Conservation (phyloP, 2,888 invertebrate genomes). For the Invenusta paracnida region DNA sequence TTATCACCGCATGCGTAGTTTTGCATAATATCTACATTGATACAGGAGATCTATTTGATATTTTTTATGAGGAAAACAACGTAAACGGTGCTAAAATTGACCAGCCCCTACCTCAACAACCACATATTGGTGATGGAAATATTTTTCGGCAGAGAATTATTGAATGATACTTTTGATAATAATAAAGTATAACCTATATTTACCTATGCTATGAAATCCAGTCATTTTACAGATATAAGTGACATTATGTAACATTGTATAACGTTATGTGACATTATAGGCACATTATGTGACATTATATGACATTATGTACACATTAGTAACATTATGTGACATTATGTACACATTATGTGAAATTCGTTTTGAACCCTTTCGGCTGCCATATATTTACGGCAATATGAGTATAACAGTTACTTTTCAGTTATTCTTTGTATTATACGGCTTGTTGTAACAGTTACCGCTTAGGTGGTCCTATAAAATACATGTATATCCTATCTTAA, state of each 20-base stretch:
- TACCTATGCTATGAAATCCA: no score
- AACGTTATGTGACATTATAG: no score
- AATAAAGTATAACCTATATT: not conserved
- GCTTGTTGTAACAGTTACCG: not conserved
- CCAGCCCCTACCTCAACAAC: not conserved
- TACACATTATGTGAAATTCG: no score
- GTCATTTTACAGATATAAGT: no score
- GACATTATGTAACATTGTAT: no score
- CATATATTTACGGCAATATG: not conserved
- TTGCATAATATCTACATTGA: not conserved
- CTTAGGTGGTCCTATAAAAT: not conserved
- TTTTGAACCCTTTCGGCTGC: no score
- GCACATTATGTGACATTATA: no score
- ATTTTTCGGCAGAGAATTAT: not conserved
- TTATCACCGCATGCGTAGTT: not conserved
- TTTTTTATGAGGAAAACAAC: not conserved
- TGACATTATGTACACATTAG: no score
- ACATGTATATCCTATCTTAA: not conserved
- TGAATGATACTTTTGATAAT: not conserved
- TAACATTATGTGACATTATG: no score
- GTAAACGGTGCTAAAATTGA: not conserved
- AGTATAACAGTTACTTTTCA: not conserved
- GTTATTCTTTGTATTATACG: not conserved
- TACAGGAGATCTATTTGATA: not conserved
- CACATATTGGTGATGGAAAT: not conserved